Base-by-base conservation (phyloP, 2,797 vertebrate genomes). In the Danio albolineatus region DNA sequence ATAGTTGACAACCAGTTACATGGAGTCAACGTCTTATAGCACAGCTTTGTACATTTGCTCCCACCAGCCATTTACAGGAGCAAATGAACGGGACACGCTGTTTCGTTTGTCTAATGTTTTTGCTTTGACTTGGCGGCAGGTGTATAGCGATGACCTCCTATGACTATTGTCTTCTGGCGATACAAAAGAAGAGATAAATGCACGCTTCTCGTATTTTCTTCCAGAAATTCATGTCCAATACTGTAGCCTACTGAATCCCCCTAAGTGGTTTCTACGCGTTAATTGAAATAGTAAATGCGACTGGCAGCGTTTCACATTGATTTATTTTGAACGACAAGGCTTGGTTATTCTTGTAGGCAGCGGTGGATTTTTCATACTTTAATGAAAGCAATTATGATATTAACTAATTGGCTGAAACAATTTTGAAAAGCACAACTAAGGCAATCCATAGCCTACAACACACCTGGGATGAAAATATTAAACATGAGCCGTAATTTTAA, bases 221-320 rank as follows among this genome's bases (percentile, higher is more conserved):
- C 1, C 9, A 3, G 9, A 9, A n/a, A 28, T 28, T 51, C 10
- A 57, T 13, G 2, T 17, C 13, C 9, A 28, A n/a, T 7, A 19
- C 19, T 65, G 14, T 36, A 28, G 1, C 1, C 1, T 28, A 28
- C 28, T 1, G 7, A 48, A 13, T 17, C 49, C 28, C 49, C 49
- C n/a, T 53, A 17, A 17, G 48, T 9, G 36, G 36, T 67, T 36
- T 43, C 7, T 16, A 57, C 7, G 51, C 14, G 49, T 46, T 76
- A 13, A 48, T 38, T 66, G 21, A 76, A 76, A 75, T 17, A 21
- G 44, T 61, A 21, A 62, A 76, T 53, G 61, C 60, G 39, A 28
- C 49, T 56, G 48, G 39, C 73, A 17, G 39, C 13, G 28, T 21
- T 62, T 39, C 36, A 16, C 46, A 5, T 28, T 66, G 39, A 66